Conservation (phyloP, 30 jellyfish, hydroid and myxozoan species). For the Mastigias papua region DNA sequence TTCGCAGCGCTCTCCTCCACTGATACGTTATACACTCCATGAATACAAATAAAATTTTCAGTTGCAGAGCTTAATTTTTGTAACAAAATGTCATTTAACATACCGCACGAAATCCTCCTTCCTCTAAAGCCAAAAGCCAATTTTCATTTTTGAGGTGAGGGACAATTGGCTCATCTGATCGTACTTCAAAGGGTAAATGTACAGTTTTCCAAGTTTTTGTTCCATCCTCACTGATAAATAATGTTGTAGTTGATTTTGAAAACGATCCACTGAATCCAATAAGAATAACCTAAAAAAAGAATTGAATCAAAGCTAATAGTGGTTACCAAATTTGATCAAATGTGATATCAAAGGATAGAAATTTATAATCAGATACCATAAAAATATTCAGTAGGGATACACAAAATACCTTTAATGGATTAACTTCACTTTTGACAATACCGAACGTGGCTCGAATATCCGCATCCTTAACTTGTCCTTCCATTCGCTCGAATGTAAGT, state of each 20-base stretch:
- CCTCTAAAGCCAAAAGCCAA: constrained; percentile 91
- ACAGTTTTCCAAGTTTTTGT: constrained; percentile 71
- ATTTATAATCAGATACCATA: neutral
- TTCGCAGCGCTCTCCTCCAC: too few relatives aligned
- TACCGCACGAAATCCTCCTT: constrained; percentile 42
- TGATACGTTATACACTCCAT: too few relatives aligned
- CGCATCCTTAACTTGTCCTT: constrained; percentile 55
- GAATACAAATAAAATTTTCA: too few relatives aligned
- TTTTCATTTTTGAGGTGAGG: constrained; percentile 82
- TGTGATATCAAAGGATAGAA: neutral
- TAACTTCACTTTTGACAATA: constrained; percentile 82
- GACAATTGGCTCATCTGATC: constrained; percentile 75
- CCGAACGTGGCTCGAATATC: constrained; percentile 86
- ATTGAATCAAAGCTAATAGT: neutral
- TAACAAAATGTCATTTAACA: neutral
- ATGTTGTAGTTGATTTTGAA: constrained; percentile 11
- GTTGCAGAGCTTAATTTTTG: neutral
- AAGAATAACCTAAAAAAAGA: constrained; percentile 29
- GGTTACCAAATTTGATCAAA: neutral
- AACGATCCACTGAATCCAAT: constrained; percentile 25
- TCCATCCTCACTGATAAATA: constrained; percentile 80
- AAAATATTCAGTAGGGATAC: neutral
- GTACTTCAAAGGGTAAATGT: constrained; percentile 74
- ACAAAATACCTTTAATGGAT: constrained; percentile 66
- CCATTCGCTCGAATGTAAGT: constrained; percentile 39